Evolutionary conservation across 2,888 invertebrate species (phyloP).

Genomic region (Branchipolynoe longqiensis): DNA sequence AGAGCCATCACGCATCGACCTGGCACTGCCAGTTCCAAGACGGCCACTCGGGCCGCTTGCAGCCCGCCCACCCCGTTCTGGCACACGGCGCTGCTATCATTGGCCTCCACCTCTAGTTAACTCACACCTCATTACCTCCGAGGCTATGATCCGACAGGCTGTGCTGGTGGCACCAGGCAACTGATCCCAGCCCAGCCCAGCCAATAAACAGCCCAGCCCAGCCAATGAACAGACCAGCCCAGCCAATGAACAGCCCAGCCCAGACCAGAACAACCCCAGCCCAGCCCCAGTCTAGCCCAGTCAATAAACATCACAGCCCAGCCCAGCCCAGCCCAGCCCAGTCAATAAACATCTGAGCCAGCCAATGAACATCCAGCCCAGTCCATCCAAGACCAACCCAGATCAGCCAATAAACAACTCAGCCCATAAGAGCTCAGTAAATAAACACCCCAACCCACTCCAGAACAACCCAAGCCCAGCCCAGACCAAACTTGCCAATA

Average conservation of each 20-base stretch:
- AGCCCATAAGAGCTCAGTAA: no score
- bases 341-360: no score
- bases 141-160: constrained; percentile 14
- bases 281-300: not conserved
- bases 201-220: not conserved
- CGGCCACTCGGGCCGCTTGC: no score
- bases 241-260: not conserved
- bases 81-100: constrained; percentile 29
- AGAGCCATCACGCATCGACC: no score
- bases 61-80: not conserved
- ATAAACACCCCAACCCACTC: no score
- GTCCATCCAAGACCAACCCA: no score
- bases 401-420: no score
- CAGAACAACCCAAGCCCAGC: no score
- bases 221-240: not conserved
- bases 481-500: no score
- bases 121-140: constrained; percentile 1
- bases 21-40: no score
- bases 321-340: not conserved
- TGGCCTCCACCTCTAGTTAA: constrained; percentile 16
- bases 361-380: no score
- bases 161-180: not conserved
- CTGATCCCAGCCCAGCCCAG: not conserved
- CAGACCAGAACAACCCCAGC: not conserved
- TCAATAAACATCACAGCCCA: not conserved